These are phyloP conservation scores for Daphoenositta chrysoptera DNA, from an alignment of 2,113 vertebrate genomes.

Conservation along the genomic window DNA sequence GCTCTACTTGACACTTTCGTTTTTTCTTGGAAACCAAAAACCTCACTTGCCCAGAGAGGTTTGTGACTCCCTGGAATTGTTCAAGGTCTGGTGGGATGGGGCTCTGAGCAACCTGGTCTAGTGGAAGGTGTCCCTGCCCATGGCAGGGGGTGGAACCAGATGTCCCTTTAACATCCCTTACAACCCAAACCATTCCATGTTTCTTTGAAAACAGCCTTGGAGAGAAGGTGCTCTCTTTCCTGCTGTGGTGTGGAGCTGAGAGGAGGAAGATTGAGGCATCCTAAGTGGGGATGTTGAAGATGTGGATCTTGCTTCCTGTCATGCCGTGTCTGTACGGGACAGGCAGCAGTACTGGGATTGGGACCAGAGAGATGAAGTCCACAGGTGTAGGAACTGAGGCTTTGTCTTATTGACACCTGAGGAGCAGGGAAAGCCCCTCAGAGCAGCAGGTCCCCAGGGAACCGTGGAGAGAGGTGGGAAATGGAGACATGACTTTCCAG, in stretches of 20 bases:
- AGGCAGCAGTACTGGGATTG: not conserved
- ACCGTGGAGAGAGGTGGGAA: not conserved
- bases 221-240: not conserved
- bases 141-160: not conserved
- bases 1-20: not conserved
- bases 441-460: not conserved
- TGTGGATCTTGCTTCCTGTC: not conserved
- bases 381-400: not conserved
- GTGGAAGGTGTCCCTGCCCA: not conserved
- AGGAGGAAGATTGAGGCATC: not conserved
- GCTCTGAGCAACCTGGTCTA: not conserved
- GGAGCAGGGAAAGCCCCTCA: not conserved
- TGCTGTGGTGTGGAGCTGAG: not conserved
- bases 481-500: not conserved
- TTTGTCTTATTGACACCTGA: not conserved
- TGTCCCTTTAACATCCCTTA: not conserved
- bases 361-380: not conserved
- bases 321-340: rapidly evolving
- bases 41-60: not conserved
- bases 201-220: not conserved
- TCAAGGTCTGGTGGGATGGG: no score
- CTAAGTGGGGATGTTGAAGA: not conserved
- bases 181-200: not conserved
- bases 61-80: not conserved
- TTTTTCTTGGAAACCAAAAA: not conserved